These are phyloP conservation scores for Eriocheir sinensis DNA, from an alignment of 1,140 invertebrate genomes.

Conservation along the genomic window DNA sequence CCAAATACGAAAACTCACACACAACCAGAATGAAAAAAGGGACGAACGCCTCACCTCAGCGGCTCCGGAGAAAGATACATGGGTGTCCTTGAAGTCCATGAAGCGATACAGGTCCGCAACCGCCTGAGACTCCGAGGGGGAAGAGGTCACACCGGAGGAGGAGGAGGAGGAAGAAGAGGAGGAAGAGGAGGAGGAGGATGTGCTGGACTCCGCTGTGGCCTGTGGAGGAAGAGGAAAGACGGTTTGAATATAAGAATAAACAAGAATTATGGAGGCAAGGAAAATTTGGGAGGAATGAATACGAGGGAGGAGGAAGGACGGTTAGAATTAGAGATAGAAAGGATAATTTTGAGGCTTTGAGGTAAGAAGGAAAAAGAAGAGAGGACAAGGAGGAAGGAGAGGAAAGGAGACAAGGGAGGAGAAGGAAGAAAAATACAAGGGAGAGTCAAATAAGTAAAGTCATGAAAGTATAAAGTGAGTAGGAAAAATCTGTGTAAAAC, in stretches of 20 bases:
- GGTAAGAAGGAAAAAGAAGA: not conserved
- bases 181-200: not conserved
- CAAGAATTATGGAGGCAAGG: no score
- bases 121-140: not conserved
- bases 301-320: no score
- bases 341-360: no score
- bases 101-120: constrained; percentile 39
- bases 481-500: no score
- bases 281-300: no score
- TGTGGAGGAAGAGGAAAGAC: no score
- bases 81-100: constrained; percentile 56
- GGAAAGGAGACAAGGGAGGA: no score
- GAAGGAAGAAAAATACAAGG: no score
- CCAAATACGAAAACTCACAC: not conserved
- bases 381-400: not conserved
- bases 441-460: no score
- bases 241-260: no score
- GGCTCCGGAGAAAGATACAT: not conserved
- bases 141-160: not conserved
- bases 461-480: no score
- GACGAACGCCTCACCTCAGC: not conserved
- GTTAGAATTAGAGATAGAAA: no score
- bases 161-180: not conserved
- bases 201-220: not conserved
- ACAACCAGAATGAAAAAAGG: not conserved